Percentiles rank a stretch among this genome's conserved stretches.
These are phyloP conservation scores for Antedon bifida DNA, from an alignment of 35 echinoderm and acorn worm genomes.

Conservation along the genomic window DNA sequence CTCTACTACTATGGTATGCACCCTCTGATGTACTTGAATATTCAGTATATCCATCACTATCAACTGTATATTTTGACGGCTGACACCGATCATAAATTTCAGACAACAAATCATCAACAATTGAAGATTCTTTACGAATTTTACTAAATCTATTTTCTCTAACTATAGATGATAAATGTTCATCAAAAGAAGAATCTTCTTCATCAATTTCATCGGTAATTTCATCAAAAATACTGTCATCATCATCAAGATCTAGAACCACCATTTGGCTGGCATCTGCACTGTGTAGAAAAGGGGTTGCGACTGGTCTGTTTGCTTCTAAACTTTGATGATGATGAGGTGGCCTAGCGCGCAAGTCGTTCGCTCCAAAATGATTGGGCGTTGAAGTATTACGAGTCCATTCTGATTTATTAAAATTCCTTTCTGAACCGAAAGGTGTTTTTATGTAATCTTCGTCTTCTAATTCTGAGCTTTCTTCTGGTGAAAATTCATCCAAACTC, in stretches of 20 bases:
- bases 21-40: slow-evolving; percentile 90
- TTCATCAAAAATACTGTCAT: neutral
- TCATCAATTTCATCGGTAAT: neutral
- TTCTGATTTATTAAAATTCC: neutral
- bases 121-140: slow-evolving; percentile 37
- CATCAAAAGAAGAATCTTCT: neutral
- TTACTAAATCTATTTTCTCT: neutral
- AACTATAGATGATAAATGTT: neutral
- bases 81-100: slow-evolving; percentile 95
- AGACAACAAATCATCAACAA: slow-evolving; percentile 77
- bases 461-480: neutral
- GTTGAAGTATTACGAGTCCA: neutral
- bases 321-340: neutral
- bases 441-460: neutral
- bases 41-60: slow-evolving; percentile 95
- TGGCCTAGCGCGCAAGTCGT: neutral
- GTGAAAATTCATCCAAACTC: neutral
- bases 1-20: slow-evolving; percentile 83
- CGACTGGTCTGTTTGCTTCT: neutral
- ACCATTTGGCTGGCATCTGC: neutral
- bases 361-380: neutral
- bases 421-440: neutral
- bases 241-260: neutral
- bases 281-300: neutral
- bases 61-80: slow-evolving; percentile 35